Conservation (phyloP, 2,113 vertebrate genomes). For the Hydrochoerus hydrochaeris region DNA sequence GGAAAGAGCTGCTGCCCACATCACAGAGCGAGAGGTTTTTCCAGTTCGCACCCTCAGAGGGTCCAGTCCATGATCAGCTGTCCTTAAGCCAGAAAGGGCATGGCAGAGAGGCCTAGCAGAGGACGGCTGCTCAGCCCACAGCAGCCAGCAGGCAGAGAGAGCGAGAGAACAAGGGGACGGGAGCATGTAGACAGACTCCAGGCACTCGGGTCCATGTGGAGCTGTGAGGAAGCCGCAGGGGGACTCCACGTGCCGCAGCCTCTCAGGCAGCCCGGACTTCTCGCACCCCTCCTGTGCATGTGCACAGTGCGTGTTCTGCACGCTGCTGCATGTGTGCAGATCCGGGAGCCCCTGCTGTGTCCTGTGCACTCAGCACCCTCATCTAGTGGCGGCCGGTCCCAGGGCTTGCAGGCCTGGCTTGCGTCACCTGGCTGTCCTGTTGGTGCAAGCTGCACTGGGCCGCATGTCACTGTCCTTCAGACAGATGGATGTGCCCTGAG, state of each 20-base stretch:
- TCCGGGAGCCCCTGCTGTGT: not conserved
- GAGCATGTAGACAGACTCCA: not conserved
- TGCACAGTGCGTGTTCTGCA: not conserved
- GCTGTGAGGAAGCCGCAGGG: not conserved
- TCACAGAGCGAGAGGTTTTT: not conserved
- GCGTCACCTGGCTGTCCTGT: not conserved
- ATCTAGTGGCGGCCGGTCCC: not conserved
- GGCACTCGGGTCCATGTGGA: not conserved
- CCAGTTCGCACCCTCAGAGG: not conserved
- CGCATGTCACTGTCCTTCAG: not conserved
- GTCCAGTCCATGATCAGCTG: not conserved
- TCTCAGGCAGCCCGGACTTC: too few relatives aligned
- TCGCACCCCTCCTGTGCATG: not conserved
- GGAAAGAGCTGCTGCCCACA: not conserved
- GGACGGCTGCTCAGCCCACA: not conserved
- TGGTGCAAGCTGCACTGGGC: too few relatives aligned
- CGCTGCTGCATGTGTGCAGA: not conserved
- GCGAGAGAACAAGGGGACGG: not conserved
- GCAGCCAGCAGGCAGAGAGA: not conserved
- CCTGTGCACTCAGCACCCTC: not conserved
- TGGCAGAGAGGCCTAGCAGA: not conserved
- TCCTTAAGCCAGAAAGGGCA: not conserved
- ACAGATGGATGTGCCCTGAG: not conserved
- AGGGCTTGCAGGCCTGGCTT: not conserved
- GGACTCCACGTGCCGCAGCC: accelerated